Evolutionary conservation across 2,888 invertebrate genomes (phyloP), one percentile per base, ranked within the genome.

Genomic region (Microchrysa polita): DNA sequence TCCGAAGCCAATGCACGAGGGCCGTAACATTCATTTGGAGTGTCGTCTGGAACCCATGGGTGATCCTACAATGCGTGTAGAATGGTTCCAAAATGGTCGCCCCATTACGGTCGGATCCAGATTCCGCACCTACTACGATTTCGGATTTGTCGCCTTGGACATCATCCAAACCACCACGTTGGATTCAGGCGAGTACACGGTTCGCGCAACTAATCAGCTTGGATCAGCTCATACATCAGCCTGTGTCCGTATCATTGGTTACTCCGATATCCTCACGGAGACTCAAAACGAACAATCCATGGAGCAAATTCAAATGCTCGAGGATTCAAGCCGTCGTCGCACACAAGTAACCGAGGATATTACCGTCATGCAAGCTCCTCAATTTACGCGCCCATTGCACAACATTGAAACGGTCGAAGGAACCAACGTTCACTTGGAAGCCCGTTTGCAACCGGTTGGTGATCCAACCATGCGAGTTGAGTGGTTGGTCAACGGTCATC

Each of bases 141-240:
- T 98, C 83, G 98, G 98, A 18, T 97, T 95, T 83, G 96, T 98
- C 72, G 96, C 98, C 48, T 86, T 99, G 78, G 98, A 98, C 81
- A 96, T 99, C 75, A 90, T 97, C 76, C 95, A 97, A 82, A 93
- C 95, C 20, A 96, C 94, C 73, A 92, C 95, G n/a, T 88, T 93
- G 74, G 99, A 99, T 85, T 93, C 95, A 48, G 97, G 97, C 69
- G 96, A 96, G 86, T 99, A 98, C 81, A 98, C 96, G 0, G 95
- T 93, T 57, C 88, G 95, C 76, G 98, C 98, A 34, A 93, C 94
- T 0, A 98, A 98, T 82, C 95, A 95, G 80, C 88, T 96, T 53
- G 98, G 98, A 44, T 91, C 93, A 18, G 96, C 96, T 14, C 95
- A 95, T 79, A 96, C 96, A 14, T 94, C 94, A 2, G 92, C 97